Percentiles rank a stretch among this genome's conserved stretches.
Conservation (phyloP, 64 coral and sea anemone species). For the Actinia equina region DNA sequence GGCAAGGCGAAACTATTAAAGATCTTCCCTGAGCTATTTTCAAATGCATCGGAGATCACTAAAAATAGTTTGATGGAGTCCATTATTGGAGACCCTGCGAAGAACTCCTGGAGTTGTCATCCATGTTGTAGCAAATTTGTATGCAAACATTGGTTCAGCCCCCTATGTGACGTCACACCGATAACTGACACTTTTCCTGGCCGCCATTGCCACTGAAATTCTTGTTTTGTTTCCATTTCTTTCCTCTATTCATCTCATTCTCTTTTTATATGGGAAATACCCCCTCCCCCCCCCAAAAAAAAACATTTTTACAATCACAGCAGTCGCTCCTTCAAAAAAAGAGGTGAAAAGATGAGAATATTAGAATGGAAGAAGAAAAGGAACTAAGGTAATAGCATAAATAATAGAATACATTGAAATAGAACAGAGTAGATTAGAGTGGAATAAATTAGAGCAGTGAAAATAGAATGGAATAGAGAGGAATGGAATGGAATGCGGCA, state of each 20-base stretch:
- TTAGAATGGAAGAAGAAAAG: too few species aligned
- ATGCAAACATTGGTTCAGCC: constrained; percentile 64
- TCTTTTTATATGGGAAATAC: too few species aligned
- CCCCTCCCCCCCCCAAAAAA: too few species aligned
- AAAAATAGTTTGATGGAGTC: constrained; percentile 18
- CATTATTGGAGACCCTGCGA: constrained; percentile 51
- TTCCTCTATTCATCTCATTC: too few species aligned
- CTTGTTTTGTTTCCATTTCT: not conserved
- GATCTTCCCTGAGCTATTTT: constrained; percentile 43
- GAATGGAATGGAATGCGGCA: not conserved
- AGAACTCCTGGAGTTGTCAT: constrained; percentile 40
- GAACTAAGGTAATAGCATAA: too few species aligned
- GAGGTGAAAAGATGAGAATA: too few species aligned
- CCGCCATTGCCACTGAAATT: not conserved
- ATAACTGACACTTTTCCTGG: constrained; percentile 30
- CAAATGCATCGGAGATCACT: constrained; percentile 37
- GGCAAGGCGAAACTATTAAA: constrained; percentile 49
- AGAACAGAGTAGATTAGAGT: not conserved
- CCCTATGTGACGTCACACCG: constrained; percentile 72
- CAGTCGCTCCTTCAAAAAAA: too few species aligned
- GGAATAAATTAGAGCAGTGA: not conserved
- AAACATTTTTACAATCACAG: too few species aligned
- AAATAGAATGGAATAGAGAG: not conserved
- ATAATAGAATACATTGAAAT: not conserved
- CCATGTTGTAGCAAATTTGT: constrained; percentile 73